Conservation (phyloP, 2,797 vertebrate genomes). For the Anomalospiza imberbis region DNA sequence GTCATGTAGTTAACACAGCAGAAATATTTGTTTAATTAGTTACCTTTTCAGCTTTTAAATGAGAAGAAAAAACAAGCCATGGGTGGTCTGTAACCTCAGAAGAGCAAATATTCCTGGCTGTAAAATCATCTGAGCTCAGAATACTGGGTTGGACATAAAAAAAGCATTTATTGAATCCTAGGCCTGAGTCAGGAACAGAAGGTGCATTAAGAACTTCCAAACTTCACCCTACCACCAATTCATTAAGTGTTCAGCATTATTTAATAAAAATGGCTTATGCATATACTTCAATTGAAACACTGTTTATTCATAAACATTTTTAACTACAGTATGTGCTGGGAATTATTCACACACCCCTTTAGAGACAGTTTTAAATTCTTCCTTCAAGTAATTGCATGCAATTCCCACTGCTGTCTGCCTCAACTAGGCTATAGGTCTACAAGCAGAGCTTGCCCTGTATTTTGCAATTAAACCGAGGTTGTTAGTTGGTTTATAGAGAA, state of each 20-base stretch:
- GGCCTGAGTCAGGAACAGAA: slow-evolving; percentile 70
- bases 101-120: slow-evolving; percentile 68
- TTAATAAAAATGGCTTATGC: slow-evolving; percentile 63
- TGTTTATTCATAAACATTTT: slow-evolving; percentile 59
- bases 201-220: slow-evolving; percentile 70
- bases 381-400: background rate
- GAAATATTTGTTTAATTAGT: slow-evolving; percentile 71
- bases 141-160: slow-evolving; percentile 71
- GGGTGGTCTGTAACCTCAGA: slow-evolving; percentile 76
- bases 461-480: background rate
- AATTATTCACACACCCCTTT: slow-evolving; percentile 12
- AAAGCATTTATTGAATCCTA: slow-evolving; percentile 71
- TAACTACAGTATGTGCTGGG: slow-evolving; percentile 34
- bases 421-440: background rate
- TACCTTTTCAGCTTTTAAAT: slow-evolving; percentile 68
- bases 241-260: slow-evolving; percentile 65
- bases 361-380: background rate
- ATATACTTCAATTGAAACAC: slow-evolving; percentile 42
- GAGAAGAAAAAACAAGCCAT: slow-evolving; percentile 65
- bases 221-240: slow-evolving; percentile 52
- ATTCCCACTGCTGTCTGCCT: background rate
- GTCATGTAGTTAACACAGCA: slow-evolving; percentile 5
- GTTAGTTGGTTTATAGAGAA: background rate
- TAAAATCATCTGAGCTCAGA: slow-evolving; percentile 75
- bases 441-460: background rate